phyloP scores from a whole-genome alignment of 1,140 invertebrate genomes.

The Dendroctonus valens region DNA sequence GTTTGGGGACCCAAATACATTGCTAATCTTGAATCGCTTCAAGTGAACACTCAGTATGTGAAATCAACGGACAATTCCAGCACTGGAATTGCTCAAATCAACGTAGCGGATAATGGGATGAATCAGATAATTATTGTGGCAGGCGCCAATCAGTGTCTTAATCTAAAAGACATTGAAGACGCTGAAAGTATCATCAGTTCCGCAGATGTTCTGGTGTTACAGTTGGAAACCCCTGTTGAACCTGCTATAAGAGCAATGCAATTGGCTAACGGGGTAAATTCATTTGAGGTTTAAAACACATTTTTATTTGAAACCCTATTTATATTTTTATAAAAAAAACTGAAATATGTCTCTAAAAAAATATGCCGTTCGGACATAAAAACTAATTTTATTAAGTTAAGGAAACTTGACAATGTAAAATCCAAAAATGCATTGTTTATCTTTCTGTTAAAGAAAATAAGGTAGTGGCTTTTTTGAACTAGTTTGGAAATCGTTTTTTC shows the following conservation, averaged over 20 bases:
- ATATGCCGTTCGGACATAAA: constrained; percentile 52
- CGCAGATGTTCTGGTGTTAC: constrained; percentile 76
- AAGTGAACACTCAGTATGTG: constrained; percentile 65
- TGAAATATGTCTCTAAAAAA: neutral
- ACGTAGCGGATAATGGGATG: constrained; percentile 77
- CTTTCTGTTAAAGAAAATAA: no score
- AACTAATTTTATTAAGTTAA: constrained; percentile 6
- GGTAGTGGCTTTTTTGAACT: no score
- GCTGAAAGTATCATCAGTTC: constrained; percentile 62
- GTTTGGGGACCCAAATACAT: constrained; percentile 78
- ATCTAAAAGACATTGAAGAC: constrained; percentile 61
- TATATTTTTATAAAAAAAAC: no score
- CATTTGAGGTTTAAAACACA: neutral
- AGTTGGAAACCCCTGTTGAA: constrained; percentile 80
- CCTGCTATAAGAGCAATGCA: constrained; percentile 75
- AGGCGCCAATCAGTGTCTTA: constrained; percentile 79
- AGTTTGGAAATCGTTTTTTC: neutral
- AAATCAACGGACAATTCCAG: constrained; percentile 56
- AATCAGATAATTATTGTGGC: constrained; percentile 92
- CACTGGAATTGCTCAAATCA: constrained; percentile 82
- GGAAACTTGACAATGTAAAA: neutral
- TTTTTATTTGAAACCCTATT: no score
- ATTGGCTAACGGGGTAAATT: constrained; percentile 66
- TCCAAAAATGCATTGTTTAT: neutral
- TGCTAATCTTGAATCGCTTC: constrained; percentile 63